Base-by-base conservation (phyloP, 2,113 vertebrate species). In the Pyrgilauda ruficollis region DNA sequence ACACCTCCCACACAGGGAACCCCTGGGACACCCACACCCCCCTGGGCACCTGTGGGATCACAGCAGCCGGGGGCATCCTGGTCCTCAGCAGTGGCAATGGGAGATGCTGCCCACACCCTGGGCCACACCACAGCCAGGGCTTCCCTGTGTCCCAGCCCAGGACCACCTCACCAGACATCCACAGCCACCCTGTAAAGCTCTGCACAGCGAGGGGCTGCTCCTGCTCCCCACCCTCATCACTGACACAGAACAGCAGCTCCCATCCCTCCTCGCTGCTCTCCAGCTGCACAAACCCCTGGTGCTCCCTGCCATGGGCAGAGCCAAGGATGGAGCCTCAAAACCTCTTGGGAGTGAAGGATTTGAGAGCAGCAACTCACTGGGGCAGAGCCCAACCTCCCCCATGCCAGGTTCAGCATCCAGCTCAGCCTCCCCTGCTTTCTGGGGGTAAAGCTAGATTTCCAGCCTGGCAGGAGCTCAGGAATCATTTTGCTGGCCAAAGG, bases 11-110 rank as follows among this genome's bases (percentile, higher is more conserved):
- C 33, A 5, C 44, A 8, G 21, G 49, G 26, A 23, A 7, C 3
- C 3, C 22, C 33, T 7, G 10, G 35, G 8, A 27, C 31, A 7
- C 6, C 66, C 10, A 0, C 47, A 31, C 11, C 6, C 3, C 2
- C 13, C 46, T 1, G 37, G 59, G 37, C 44, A 26, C 0, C 62
- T 0, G 5, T 7, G 37, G 85, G 15, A 26, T 2, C 0, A 0
- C 0, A 1, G 73, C 9, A 7, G 21, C n/a, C 0, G 1, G 20
- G 20, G 27, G 13, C 27, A 75, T 27, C 44, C 52, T 2, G 23
- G 35, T 22, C 18, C 12, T 16, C 53, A 63, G 50, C 44, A 19
- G 30, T 13, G 43, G 53, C 39, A 64, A 21, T 0, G 18, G 44
- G 67, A 35, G 33, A 16, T 24, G 72, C 55, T 53, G 50, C 55